Conservation (phyloP, 37 sponge, comb jelly and placozoan species). For the Chondrosia reniformis region DNA sequence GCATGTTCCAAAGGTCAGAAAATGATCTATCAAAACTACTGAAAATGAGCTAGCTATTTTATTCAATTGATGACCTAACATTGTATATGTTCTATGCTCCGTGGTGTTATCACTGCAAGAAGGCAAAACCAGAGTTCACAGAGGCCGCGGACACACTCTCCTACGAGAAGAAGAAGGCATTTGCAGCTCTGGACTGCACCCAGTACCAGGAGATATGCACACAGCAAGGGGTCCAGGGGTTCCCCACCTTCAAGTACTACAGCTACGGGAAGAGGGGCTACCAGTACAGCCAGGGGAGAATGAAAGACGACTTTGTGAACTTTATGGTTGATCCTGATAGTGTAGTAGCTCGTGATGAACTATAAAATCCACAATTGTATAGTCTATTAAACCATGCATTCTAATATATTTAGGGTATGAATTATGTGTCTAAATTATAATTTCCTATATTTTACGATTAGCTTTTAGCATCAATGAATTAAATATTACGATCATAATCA, state of each 20-base stretch:
- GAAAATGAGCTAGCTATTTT: too few relatives aligned
- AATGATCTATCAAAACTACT: too few relatives aligned
- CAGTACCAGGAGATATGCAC: conserved; percentile 44
- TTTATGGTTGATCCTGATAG: conserved; percentile 81
- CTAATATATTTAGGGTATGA: too few relatives aligned
- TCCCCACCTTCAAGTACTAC: conserved; percentile 81
- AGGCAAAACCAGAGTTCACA: conserved; percentile 82
- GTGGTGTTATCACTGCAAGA: conserved; percentile 96
- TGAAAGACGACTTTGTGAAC: conserved; percentile 60
- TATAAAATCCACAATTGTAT: too few relatives aligned
- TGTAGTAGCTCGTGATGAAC: not conserved
- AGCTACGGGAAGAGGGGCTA: conserved; percentile 46
- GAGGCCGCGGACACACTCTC: conserved; percentile 52
- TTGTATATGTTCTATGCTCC: conserved; percentile 95
- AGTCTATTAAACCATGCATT: too few relatives aligned
- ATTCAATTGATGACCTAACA: too few relatives aligned
- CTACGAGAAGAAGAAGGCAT: conserved; percentile 60
- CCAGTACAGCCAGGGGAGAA: conserved; percentile 57
- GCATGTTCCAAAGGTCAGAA: too few relatives aligned
- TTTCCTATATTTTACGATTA: too few relatives aligned
- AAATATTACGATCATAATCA: too few relatives aligned
- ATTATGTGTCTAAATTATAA: too few relatives aligned
- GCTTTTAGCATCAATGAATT: too few relatives aligned
- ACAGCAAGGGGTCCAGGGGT: conserved; percentile 67
- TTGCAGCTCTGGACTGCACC: conserved; percentile 90